A percentile compares a stretch with the other conserved stretches of the same genome.
Conservation (phyloP, 2,888 invertebrate species). For the Pammene fasciana region DNA sequence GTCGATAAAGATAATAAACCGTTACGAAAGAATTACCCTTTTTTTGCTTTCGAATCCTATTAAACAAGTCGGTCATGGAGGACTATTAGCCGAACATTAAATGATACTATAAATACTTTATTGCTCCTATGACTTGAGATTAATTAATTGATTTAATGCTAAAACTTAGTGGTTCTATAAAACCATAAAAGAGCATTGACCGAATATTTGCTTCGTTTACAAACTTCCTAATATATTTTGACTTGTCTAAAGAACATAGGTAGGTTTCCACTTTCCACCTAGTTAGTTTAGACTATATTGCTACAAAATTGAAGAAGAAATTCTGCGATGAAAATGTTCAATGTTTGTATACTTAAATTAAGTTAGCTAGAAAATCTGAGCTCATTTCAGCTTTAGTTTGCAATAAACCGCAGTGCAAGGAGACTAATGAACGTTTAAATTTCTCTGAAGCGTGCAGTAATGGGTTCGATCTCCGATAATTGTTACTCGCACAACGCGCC, state of each 20-base stretch:
- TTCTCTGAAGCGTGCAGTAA: slow-evolving; percentile 26
- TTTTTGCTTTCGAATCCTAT: slow-evolving; percentile 8
- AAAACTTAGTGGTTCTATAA: no score
- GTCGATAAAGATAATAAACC: not conserved
- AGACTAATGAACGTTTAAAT: slow-evolving; percentile 28
- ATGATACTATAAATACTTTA: slow-evolving; percentile 11
- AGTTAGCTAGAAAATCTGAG: slow-evolving; percentile 12
- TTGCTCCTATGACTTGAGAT: not conserved
- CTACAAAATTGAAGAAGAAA: not conserved
- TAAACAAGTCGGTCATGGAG: not conserved
- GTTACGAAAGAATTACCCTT: not conserved
- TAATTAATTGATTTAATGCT: no score
- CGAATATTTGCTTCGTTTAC: no score
- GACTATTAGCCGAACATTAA: slow-evolving; percentile 5
- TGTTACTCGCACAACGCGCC: slow-evolving; percentile 65
- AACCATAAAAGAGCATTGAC: no score
- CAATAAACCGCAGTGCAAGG: not conserved
- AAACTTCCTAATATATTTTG: no score
- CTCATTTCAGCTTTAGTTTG: slow-evolving; percentile 14
- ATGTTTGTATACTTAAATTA: slow-evolving; percentile 2
- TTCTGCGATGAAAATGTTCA: not conserved
- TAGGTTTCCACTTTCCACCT: no score
- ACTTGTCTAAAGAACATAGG: no score
- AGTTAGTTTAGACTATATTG: no score
- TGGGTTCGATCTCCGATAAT: slow-evolving; percentile 52